phyloP scores from a whole-genome alignment of 2,113 vertebrate species.

The Atractosteus spatula region DNA sequence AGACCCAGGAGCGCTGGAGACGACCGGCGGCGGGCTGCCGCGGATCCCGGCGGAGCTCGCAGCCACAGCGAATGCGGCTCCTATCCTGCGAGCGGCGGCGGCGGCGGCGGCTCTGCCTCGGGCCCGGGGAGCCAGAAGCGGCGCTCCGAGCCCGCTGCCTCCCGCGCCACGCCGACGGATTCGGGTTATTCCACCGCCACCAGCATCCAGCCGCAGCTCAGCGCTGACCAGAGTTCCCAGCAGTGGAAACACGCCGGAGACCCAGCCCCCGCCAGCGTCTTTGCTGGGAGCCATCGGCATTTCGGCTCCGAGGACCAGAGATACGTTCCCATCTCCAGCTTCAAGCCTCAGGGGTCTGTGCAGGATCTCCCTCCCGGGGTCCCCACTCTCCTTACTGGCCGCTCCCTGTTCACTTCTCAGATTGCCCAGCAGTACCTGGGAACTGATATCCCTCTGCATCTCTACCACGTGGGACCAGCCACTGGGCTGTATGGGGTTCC shows the following conservation, averaged over 20 bases:
- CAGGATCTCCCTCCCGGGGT: constrained; percentile 46
- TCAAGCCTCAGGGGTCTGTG: constrained; percentile 43
- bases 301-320: constrained; percentile 48
- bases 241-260: constrained; percentile 26
- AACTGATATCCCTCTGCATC: constrained; percentile 51
- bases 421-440: constrained; percentile 69
- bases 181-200: constrained; percentile 66
- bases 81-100: constrained; percentile 13
- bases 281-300: constrained; percentile 38
- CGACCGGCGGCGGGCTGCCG: no score
- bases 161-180: constrained; percentile 50
- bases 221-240: constrained; percentile 36
- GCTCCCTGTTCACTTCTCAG: constrained; percentile 53
- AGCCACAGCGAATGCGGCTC: constrained; percentile 52
- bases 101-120: constrained; percentile 13
- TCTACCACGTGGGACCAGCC: constrained; percentile 51
- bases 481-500: constrained; percentile 54
- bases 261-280: constrained; percentile 15
- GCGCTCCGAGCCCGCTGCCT: constrained; percentile 29
- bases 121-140: constrained; percentile 26
- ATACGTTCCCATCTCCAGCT: constrained; percentile 46
- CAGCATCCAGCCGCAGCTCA: constrained; percentile 52
- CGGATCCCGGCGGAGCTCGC: constrained; percentile 39
- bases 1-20: no score
- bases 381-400: constrained; percentile 55